phyloP scores from a whole-genome alignment of 1,140 invertebrate genomes.

The Colletes gigas region DNA sequence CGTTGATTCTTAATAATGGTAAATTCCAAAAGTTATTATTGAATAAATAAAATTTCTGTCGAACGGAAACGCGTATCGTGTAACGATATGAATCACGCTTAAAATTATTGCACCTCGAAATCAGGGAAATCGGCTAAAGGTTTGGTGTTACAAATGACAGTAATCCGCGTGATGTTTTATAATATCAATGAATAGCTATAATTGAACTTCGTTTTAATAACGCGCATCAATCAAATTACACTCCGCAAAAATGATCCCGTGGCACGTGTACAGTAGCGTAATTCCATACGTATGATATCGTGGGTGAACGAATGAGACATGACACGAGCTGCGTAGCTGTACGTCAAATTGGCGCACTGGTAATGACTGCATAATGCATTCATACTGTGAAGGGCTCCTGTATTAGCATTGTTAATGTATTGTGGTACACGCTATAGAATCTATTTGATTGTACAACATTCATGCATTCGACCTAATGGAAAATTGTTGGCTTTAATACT shows the following conservation, averaged over 20 bases:
- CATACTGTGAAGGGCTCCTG: constrained; percentile 58
- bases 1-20: too few relatives aligned
- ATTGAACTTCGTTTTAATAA: constrained; percentile 23
- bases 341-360: constrained; percentile 59
- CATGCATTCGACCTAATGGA: constrained; percentile 22
- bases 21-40: too few relatives aligned
- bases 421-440: constrained; percentile 39
- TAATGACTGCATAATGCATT: constrained; percentile 59
- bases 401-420: constrained; percentile 68
- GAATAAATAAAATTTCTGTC: neutral
- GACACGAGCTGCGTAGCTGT: constrained; percentile 37
- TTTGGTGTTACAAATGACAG: neutral
- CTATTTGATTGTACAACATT: constrained; percentile 43
- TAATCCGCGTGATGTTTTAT: neutral
- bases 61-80: too few relatives aligned
- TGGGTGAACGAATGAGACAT: constrained; percentile 43
- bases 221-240: constrained; percentile 1
- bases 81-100: neutral
- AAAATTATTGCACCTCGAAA: neutral
- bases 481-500: constrained; percentile 39
- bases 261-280: neutral
- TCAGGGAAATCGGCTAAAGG: neutral
- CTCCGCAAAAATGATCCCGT: constrained; percentile 2
- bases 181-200: neutral
- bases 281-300: constrained; percentile 3